A percentile compares a stretch with the other conserved stretches of the same genome.
phyloP scores from a whole-genome alignment of 2,888 invertebrate genomes.

The Criorhina ranunculi region DNA sequence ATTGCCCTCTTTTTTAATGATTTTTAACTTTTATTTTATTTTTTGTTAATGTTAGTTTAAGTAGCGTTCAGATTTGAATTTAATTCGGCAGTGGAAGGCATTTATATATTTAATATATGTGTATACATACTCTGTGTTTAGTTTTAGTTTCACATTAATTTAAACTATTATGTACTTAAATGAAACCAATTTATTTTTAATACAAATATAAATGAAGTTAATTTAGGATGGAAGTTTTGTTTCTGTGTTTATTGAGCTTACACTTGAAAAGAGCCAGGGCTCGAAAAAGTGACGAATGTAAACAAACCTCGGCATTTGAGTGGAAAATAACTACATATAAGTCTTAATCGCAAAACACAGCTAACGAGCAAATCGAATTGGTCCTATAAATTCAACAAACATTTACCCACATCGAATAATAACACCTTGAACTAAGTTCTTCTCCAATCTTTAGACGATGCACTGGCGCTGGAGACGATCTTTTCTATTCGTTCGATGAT shows the following conservation, averaged over 20 bases:
- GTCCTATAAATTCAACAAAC: no score
- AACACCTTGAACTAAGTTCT: no score
- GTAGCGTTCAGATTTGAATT: conserved; percentile 67
- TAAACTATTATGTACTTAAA: conserved; percentile 74
- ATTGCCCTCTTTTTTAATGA: conserved; percentile 10
- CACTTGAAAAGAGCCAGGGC: no score
- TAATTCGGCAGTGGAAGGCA: conserved; percentile 68
- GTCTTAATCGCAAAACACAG: no score
- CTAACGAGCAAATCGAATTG: no score
- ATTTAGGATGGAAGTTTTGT: conserved; percentile 40
- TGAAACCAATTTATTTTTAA: conserved; percentile 75
- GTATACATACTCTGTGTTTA: conserved; percentile 57
- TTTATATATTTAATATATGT: conserved; percentile 49
- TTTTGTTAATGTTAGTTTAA: conserved; percentile 22
- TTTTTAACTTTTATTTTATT: conserved; percentile 21
- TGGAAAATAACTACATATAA: no score
- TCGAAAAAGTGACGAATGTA: no score
- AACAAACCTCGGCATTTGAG: no score
- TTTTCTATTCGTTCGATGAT: no score
- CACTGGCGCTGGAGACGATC: no score
- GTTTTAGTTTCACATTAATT: conserved; percentile 70
- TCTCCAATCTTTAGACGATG: no score
- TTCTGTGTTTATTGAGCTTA: background rate
- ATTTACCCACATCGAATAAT: no score
- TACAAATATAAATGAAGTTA: conserved; percentile 75